phyloP scores from a whole-genome alignment of 2,797 vertebrate species.

The Cynopterus sphinx region DNA sequence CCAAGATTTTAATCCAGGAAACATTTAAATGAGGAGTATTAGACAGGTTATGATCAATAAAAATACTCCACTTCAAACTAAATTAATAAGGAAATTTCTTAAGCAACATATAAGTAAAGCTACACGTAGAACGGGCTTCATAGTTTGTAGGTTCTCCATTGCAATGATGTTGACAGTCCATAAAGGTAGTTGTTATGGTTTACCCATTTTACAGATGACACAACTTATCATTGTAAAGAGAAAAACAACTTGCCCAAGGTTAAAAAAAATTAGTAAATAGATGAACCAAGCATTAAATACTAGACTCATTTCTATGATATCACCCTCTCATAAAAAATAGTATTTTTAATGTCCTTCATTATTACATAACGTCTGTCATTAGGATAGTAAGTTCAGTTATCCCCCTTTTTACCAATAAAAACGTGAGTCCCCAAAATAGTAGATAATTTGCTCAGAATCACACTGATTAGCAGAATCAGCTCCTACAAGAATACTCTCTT shows the following conservation, averaged over 20 bases:
- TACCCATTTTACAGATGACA: background rate
- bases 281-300: background rate
- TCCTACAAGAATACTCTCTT: accelerated
- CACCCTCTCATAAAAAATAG: background rate
- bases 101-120: background rate
- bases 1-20: background rate
- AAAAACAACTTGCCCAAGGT: background rate
- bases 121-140: accelerated
- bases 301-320: background rate
- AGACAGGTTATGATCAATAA: background rate
- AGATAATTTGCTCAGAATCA: background rate
- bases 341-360: no score
- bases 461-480: background rate
- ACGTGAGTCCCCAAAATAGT: background rate
- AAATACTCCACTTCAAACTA: background rate
- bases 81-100: background rate
- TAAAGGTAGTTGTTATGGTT: background rate
- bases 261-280: background rate
- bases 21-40: background rate
- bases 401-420: background rate
- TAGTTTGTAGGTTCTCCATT: background rate
- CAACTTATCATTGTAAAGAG: background rate
- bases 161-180: background rate
- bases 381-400: background rate
- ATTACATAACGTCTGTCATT: background rate